phyloP scores from a whole-genome alignment of 1,140 invertebrate species.

The Tyrophagus putrescentiae region DNA sequence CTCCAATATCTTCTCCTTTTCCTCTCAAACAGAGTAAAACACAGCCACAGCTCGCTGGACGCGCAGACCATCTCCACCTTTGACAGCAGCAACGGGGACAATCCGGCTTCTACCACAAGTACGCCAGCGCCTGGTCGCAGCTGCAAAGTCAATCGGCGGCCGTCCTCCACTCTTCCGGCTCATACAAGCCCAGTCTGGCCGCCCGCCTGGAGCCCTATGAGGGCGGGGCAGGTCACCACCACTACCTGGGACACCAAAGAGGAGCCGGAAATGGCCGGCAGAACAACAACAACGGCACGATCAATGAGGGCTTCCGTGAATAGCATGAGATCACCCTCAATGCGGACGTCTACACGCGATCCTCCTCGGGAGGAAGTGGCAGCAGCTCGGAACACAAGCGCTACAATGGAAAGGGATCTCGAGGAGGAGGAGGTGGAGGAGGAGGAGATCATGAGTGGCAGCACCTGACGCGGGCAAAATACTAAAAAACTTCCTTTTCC shows the following conservation, averaged over 20 bases:
- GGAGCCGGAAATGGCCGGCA: background rate
- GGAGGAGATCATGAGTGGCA: constrained; percentile 7
- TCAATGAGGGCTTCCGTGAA: constrained; percentile 49
- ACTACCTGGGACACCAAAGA: background rate
- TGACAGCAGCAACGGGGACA: constrained; percentile 51
- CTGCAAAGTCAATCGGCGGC: constrained; percentile 34
- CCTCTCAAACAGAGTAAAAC: constrained; percentile 28
- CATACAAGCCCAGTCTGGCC: constrained; percentile 20
- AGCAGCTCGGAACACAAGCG: constrained; percentile 27
- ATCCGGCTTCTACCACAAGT: constrained; percentile 64
- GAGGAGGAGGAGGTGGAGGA: too few relatives aligned
- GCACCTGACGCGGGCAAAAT: constrained; percentile 2
- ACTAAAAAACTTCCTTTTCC: too few relatives aligned
- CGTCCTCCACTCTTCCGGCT: constrained; percentile 28
- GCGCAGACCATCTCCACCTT: constrained; percentile 32
- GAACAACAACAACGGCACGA: constrained; percentile 28
- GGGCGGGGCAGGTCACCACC: background rate
- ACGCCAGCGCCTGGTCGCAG: constrained; percentile 79
- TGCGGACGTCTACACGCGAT: constrained; percentile 43
- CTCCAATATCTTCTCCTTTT: constrained; percentile 23
- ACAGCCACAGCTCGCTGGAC: constrained; percentile 30
- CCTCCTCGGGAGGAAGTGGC: constrained; percentile 50
- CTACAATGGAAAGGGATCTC: background rate
- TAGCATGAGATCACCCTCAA: constrained; percentile 63
- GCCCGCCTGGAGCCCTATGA: constrained; percentile 19